Base-by-base conservation (phyloP, 2,113 vertebrate species). In the Corythaeola cristata region DNA sequence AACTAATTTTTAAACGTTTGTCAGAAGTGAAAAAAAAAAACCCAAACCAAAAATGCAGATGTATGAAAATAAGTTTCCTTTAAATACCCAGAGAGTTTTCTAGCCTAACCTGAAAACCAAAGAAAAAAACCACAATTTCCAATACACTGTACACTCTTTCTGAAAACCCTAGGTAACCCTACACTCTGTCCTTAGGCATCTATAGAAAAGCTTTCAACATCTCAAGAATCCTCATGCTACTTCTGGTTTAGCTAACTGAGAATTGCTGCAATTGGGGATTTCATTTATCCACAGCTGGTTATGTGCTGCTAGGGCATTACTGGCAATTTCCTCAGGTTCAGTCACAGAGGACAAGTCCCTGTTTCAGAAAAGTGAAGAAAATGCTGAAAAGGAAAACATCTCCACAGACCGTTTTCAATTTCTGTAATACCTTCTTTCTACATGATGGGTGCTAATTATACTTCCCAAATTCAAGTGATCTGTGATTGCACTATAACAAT, bases 1-100 rank as follows among this genome's bases (percentile, higher is more conserved):
- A 96, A 94, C 53, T 94, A 88, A 90, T 88, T 93, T 94, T 89
- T 77, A 66, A 77, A 71, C 12, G 81, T 93, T 88, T 69, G 12
- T 88, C 59, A 84, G 69, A 72, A 84, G 18, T 67, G 11, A 2
- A 13, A 62, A 62, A 80, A 74, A 27, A 56, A 11, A 37, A 62
- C 39, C 39, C 39, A 62, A 62, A 62, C 7, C 30, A 28, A 8
- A 91, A 91, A 68, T 47, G 8, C 9, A 91, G 89, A 68, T 55
- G 7, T 22, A 68, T 75, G 35, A 91, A 93, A 91, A 89, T 58
- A 87, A 75, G 28, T 93, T 95, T 81, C 15, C 8, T 88, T 89
- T 86, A 94, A 96, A 68, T 50, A 84, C 9, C 3, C 3, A 19
- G 56, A 53, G 63, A 47, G 1, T 89, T 94, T 72, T 92, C 81